phyloP scores from a whole-genome alignment of 1,140 invertebrate genomes.

The Sycophila sp. region DNA sequence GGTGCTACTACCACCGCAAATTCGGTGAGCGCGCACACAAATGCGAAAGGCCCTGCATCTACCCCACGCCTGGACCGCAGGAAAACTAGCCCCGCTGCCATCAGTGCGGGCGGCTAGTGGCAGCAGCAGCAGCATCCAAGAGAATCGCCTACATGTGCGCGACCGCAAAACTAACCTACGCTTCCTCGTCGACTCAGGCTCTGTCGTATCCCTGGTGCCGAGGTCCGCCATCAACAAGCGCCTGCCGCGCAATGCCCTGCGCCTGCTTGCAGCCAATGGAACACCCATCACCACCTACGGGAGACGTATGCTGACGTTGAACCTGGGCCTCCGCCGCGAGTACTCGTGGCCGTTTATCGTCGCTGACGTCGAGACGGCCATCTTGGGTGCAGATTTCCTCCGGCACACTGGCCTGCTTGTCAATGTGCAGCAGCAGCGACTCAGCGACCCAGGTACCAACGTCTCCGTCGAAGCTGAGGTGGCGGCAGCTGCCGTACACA shows the following conservation, averaged over 20 bases:
- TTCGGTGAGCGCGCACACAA: not conserved
- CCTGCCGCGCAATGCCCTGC: too few species aligned
- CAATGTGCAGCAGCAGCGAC: too few species aligned
- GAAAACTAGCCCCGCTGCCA: not conserved
- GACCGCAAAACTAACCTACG: not conserved
- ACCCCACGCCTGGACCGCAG: too few species aligned
- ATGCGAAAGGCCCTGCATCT: not conserved
- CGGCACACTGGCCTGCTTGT: not conserved
- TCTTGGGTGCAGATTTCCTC: not conserved
- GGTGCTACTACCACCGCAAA: not conserved
- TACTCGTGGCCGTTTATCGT: not conserved
- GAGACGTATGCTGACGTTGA: not conserved
- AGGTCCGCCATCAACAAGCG: too few species aligned
- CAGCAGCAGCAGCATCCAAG: not conserved
- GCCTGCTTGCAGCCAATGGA: not conserved
- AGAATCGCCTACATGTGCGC: not conserved
- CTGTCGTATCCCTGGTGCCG: too few species aligned
- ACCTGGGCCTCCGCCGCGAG: not conserved
- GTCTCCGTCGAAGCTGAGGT: too few species aligned
- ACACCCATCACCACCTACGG: constrained; percentile 24
- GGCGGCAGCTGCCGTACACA: too few species aligned
- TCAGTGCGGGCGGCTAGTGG: not conserved
- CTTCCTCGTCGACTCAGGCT: not conserved
- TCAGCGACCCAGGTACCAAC: too few species aligned
- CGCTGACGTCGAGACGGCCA: not conserved